A percentile compares a stretch with the other conserved stretches of the same genome.
phyloP scores from a whole-genome alignment of 2,113 vertebrate genomes.

The Kobus ellipsiprymnus region DNA sequence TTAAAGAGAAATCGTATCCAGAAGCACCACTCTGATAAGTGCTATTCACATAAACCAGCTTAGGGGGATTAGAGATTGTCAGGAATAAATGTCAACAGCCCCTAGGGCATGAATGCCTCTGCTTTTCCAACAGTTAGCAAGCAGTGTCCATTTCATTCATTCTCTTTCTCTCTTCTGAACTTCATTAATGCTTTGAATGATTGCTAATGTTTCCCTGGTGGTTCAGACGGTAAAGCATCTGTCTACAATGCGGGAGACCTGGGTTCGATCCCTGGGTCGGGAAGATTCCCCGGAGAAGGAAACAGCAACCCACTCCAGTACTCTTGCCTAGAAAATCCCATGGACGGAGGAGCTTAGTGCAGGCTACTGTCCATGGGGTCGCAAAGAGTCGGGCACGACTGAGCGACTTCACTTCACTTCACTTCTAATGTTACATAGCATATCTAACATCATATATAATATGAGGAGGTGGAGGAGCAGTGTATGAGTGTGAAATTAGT shows the following conservation, averaged over 20 bases:
- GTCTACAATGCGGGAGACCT: too few species aligned
- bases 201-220: background rate
- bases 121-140: background rate
- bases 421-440: background rate
- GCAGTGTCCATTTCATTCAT: background rate
- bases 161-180: background rate
- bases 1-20: background rate
- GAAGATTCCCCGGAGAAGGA: too few species aligned
- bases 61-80: background rate
- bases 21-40: background rate
- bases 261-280: too few species aligned
- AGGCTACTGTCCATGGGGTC: too few species aligned
- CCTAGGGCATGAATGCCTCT: background rate
- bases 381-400: too few species aligned
- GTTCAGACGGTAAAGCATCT: too few species aligned
- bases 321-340: too few species aligned
- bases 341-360: too few species aligned
- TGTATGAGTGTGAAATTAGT: background rate
- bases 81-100: background rate
- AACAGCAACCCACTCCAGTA: too few species aligned
- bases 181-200: background rate
- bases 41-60: background rate
- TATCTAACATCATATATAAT: background rate
- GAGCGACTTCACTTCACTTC: too few species aligned
- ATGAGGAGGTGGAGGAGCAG: background rate